Evolutionary conservation across 2,797 vertebrate species (phyloP), one percentile per base, ranked within the genome.

Genomic region (Centropyge bicolor): DNA sequence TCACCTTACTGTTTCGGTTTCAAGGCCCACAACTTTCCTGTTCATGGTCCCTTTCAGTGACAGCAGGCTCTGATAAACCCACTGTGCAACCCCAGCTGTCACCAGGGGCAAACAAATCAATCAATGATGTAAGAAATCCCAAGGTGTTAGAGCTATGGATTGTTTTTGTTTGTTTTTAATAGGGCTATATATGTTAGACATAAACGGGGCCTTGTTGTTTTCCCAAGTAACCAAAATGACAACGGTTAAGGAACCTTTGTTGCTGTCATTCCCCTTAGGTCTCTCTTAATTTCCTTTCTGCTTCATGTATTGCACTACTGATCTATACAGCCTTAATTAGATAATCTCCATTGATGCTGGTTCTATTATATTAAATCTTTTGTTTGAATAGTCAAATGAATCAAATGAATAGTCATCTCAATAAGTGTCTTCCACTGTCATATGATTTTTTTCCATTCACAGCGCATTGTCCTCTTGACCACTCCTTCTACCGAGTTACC

Each of bases 401-500:
- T n/a, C n/a, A n/a, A 31, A 2, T 31, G 0, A 27, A 20, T 45
- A n/a, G 11, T 27, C 16, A 13, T 24, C n/a, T 45, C 11, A 20
- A n/a, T n/a, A n/a, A n/a, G 13, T 5, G 9, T 45, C 20, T 54
- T 41, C n/a, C 8, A 19, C 40, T 6, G 61, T 40, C 48, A 68
- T 51, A 45, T 40, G 1, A 14, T 7, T 77, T 27, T 77, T n/a
- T 56, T 43, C 1, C 48, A 8, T 55, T 74, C 48, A 7, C 88
- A 93, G 95, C 95, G 94, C 69, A 19, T 94, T 69, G 17, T 41
- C 61, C 1, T 90, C 45, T 82, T 96, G 79, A 94, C 89, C 66
- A 94, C 88, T 31, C 94, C 95, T 0, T 94, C 94, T 40, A 54
- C 60, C 1, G 94, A 96, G 31, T 78, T 96, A 55, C 95, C 94